A percentile compares a stretch with the other conserved stretches of the same genome.
phyloP scores from a whole-genome alignment of 2,113 vertebrate species.

The Pangasianodon gigas region DNA sequence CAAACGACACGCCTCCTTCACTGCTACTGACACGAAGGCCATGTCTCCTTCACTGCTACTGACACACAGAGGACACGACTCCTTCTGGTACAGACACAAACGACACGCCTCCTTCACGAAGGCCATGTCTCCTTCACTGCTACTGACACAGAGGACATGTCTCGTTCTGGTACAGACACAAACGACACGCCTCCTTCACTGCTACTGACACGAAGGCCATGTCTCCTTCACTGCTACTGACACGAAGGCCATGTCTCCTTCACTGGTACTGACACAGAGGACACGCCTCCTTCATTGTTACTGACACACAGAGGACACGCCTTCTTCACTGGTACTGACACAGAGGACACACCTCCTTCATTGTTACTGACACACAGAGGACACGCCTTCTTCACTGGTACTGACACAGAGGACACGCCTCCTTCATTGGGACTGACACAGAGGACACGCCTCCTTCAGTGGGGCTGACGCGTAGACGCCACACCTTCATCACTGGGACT shows the following conservation, averaged over 20 bases:
- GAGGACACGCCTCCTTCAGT: not conserved
- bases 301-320: not conserved
- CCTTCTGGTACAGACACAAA: not conserved
- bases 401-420: not conserved
- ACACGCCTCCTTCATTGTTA: not conserved
- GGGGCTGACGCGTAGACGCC: not conserved
- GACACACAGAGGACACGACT: no score
- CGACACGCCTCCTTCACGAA: not conserved
- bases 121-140: no score
- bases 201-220: not conserved
- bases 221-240: not conserved
- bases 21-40: not conserved
- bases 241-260: not conserved
- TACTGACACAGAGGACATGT: not conserved
- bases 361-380: not conserved
- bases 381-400: not conserved
- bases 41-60: not conserved
- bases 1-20: not conserved
- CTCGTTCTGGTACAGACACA: no score
- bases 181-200: not conserved
- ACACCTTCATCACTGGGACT: not conserved
- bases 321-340: not conserved
- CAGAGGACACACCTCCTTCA: not conserved
- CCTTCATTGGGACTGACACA: not conserved
- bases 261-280: not conserved